Evolutionary conservation across 2,113 vertebrate species (phyloP), one percentile per base, ranked within the genome.

Genomic region (Anoura caudifer): DNA sequence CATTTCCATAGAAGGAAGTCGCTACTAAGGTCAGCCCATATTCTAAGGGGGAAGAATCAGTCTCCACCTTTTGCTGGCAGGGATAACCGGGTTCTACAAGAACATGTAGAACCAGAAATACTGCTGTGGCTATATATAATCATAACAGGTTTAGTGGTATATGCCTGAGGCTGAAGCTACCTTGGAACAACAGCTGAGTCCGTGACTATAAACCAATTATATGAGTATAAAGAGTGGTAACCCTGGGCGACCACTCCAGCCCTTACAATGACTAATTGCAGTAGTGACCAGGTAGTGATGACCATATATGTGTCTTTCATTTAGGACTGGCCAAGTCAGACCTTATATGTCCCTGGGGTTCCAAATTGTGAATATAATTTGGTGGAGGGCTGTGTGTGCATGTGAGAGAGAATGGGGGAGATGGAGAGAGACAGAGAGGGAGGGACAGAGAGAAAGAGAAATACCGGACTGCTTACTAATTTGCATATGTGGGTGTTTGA

Each of bases 71-170:
- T 77, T 45, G 20, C 50, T 54, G 41, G 43, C 43, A 91, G 59
- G 45, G 16, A 36, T 59, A 31, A 24, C 47, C 76, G 91, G 38
- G 14, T 86, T 91, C 87, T 36, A 59, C 41, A 93, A 89, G 83
- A 94, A 94, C 24, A n/a, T 13, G 45, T 59, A n/a, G 77, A 90
- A 80, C 63, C 41, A 77, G 86, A 95, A 93, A 82, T 69, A 91
- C 31, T 83, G 54, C 79, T 86, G 54, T 63, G 86, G 22, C 63
- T 72, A 38, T n/a, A 91, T 84, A 69, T 45, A 65, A 47, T 83
- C 43, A 45, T 41, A 56, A 59, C 9, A 87, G 76, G 65, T 93
- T 67, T 94, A 56, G 63, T 11, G 19, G 31, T 43, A 33, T 43
- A 4, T 7, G 11, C 54, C 76, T 36, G n/a, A 77, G n/a, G 54